These are phyloP conservation scores for Rhagoletis pomonella DNA, from an alignment of 1,140 invertebrate genomes.

Conservation along the genomic window DNA sequence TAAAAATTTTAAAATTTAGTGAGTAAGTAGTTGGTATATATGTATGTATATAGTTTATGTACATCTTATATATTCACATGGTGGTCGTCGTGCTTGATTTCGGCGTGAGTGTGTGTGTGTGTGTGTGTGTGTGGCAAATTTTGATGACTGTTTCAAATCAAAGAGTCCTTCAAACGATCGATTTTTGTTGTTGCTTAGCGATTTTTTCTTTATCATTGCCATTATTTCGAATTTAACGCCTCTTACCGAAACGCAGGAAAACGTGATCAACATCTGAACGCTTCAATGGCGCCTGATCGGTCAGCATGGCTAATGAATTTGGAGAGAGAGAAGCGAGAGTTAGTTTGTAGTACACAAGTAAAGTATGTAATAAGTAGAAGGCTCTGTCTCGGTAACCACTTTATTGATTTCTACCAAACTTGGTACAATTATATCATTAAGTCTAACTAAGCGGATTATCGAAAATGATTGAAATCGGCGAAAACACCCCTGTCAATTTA, in stretches of 20 bases:
- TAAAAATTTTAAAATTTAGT: no score
- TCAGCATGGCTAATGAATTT: slow-evolving; percentile 64
- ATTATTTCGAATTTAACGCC: slow-evolving; percentile 68
- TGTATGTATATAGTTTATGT: background rate
- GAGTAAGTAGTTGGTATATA: background rate
- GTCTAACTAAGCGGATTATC: no score
- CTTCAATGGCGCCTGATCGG: slow-evolving; percentile 75
- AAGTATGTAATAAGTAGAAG: no score
- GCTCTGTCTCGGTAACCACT: no score
- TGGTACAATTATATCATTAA: no score
- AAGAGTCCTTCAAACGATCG: background rate
- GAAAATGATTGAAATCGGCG: no score
- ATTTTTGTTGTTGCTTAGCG: background rate
- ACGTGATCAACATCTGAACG: slow-evolving; percentile 86
- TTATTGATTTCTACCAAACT: no score
- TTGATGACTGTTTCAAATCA: slow-evolving; percentile 4
- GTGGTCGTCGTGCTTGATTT: slow-evolving; percentile 38
- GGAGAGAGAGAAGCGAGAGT: slow-evolving; percentile 21
- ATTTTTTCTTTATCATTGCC: background rate
- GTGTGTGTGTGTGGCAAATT: background rate
- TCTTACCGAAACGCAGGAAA: slow-evolving; percentile 83
- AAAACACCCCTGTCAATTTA: no score
- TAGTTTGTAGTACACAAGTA: no score
- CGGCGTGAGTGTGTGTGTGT: background rate
- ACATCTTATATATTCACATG: slow-evolving; percentile 13